phyloP scores from a whole-genome alignment of 1,140 invertebrate genomes.

The Melipona quadrifasciata region DNA sequence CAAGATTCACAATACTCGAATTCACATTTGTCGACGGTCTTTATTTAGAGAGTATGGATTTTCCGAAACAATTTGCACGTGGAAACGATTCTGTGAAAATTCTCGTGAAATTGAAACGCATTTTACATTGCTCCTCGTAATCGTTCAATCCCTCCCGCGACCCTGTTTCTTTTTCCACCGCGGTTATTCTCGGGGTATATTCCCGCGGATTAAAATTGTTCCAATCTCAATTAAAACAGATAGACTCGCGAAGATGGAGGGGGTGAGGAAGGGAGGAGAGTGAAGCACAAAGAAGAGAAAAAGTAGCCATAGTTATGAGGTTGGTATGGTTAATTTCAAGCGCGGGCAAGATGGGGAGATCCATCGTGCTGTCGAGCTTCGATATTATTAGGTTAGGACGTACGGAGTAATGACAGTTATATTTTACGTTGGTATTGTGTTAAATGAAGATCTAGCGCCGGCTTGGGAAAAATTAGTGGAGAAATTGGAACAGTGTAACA shows the following conservation, averaged over 20 bases:
- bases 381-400: not conserved
- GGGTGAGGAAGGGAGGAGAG: not conserved
- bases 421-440: not conserved
- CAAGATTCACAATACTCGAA: not conserved
- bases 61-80: not conserved
- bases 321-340: not conserved
- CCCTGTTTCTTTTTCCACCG: not conserved
- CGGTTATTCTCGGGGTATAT: not conserved
- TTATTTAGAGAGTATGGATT: not conserved
- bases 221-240: conserved; percentile 10
- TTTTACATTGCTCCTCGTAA: not conserved
- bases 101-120: not conserved
- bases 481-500: not conserved
- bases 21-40: not conserved
- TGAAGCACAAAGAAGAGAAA: not conserved
- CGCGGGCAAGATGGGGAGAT: not conserved
- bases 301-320: not conserved
- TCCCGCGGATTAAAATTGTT: conserved; percentile 8
- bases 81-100: not conserved
- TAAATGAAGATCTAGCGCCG: not conserved
- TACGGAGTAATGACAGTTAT: not conserved
- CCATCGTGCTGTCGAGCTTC: not conserved
- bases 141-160: not conserved
- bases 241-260: not conserved
- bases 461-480: not conserved